Conservation (phyloP, 1,140 invertebrate genomes). For the Zophobas morio region DNA sequence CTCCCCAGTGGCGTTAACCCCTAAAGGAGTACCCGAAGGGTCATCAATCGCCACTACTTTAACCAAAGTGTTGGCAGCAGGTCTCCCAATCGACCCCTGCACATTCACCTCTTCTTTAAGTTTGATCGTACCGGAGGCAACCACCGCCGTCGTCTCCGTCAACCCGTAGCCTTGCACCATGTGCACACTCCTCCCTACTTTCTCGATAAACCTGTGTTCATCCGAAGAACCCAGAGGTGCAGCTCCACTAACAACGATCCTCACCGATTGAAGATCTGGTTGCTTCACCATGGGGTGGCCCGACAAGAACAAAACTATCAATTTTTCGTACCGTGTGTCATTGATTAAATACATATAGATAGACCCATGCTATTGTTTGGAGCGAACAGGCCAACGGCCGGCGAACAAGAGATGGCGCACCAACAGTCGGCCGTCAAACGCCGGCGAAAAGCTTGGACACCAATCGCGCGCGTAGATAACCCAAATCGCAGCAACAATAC, state of each 20-base stretch:
- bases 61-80: constrained; percentile 74
- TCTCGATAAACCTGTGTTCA: constrained; percentile 72
- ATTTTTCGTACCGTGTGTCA: too few species aligned
- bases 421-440: too few species aligned
- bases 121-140: constrained; percentile 62
- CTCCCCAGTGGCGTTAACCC: constrained; percentile 73
- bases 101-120: constrained; percentile 61
- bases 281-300: constrained; percentile 74
- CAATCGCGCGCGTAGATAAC: too few species aligned
- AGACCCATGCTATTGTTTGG: too few species aligned
- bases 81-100: constrained; percentile 73
- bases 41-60: constrained; percentile 76
- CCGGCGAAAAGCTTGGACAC: too few species aligned
- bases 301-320: constrained; percentile 77
- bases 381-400: too few species aligned
- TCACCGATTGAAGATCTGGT: constrained; percentile 72
- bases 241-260: constrained; percentile 76
- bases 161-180: constrained; percentile 74
- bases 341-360: too few species aligned
- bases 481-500: too few species aligned
- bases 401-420: too few species aligned
- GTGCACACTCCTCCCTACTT: constrained; percentile 60
- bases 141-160: constrained; percentile 74
- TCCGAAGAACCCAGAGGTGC: constrained; percentile 78
- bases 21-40: constrained; percentile 71